These are phyloP conservation scores for Astyanax mexicanus DNA, from an alignment of 2,797 vertebrate species.

Conservation along the genomic window DNA sequence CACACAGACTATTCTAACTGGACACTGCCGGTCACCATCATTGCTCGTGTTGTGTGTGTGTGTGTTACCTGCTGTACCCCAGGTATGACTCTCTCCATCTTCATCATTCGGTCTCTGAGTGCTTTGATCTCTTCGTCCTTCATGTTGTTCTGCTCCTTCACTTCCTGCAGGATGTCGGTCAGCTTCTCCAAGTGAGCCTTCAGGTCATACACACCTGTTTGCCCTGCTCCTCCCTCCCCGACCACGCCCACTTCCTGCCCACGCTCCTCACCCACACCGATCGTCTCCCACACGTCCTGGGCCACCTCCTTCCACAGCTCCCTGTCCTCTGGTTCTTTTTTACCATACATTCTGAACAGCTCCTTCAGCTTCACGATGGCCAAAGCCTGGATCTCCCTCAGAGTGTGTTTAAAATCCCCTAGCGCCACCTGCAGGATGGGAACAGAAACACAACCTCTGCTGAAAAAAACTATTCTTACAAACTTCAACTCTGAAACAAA, in stretches of 20 bases:
- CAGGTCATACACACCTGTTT: slow-evolving; percentile 80
- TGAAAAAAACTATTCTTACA: too few relatives aligned
- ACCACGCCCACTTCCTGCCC: slow-evolving; percentile 54
- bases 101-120: slow-evolving; percentile 87
- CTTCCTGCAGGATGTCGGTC: slow-evolving; percentile 88
- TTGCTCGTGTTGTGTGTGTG: slow-evolving; percentile 1
- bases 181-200: slow-evolving; percentile 90
- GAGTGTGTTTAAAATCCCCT: slow-evolving; percentile 87
- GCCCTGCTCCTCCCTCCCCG: slow-evolving; percentile 47
- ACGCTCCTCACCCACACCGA: slow-evolving; percentile 83
- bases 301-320: slow-evolving; percentile 87
- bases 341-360: slow-evolving; percentile 85
- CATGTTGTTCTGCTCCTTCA: slow-evolving; percentile 91
- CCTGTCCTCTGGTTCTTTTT: slow-evolving; percentile 77
- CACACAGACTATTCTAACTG: too few relatives aligned
- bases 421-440: slow-evolving; percentile 76
- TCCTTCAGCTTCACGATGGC: slow-evolving; percentile 93
- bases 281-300: slow-evolving; percentile 90
- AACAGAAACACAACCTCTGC: too few relatives aligned
- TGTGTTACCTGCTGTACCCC: slow-evolving; percentile 64
- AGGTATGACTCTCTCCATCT: slow-evolving; percentile 91
- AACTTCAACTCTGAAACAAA: too few relatives aligned
- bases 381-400: slow-evolving; percentile 88
- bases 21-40: too few relatives aligned
- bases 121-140: slow-evolving; percentile 91